Base-by-base conservation (phyloP, 2,797 vertebrate species). In the Oophaga sylvatica region DNA sequence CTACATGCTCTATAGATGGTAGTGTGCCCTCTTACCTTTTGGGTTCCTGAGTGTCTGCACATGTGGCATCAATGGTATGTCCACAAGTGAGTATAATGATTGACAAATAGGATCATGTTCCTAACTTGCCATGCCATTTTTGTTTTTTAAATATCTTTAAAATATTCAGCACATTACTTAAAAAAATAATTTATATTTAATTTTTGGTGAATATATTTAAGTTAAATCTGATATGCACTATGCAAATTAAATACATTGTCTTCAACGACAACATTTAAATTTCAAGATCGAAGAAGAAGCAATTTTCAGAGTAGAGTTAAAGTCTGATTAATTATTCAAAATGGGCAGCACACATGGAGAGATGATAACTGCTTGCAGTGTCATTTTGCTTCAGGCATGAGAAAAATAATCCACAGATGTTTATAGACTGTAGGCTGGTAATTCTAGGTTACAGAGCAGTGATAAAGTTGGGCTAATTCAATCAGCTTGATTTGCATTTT, bases 401-500 rank as follows among this genome's bases (percentile, higher is more conserved):
- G 26, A 73, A 80, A 84, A 63, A 45, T 80, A 70, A 79, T 84
- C 57, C 57, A 68, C 26, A 85, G 68, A 88, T 85, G 78, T 85
- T 88, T 85, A 88, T 77, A 68, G 87, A 88, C 83, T 85, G 31
- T 85, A 77, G 59, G 78, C 20, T 76, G 78, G 48, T 88, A 85
- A 75, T 88, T 84, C 62, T 70, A 73, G 77, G 70, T 80, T 81
- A 81, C 70, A 56, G 13, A 85, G 63, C 78, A 76, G 59, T 81
- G 87, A 85, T 77, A 77, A 85, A 76, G 78, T 81, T 81, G 68
- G 45, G 29, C 82, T 88, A 81, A 88, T 88, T 81, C 77, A 85
- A 81, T 76, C 78, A 76, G 77, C 77, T 76, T 81, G 83, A 81
- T 76, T 81, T 88, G 60, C 83, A 88, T 88, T 75, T 76, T 85